Evolutionary conservation across 2,888 invertebrate species (phyloP).

Genomic region (Cenopis cana): DNA sequence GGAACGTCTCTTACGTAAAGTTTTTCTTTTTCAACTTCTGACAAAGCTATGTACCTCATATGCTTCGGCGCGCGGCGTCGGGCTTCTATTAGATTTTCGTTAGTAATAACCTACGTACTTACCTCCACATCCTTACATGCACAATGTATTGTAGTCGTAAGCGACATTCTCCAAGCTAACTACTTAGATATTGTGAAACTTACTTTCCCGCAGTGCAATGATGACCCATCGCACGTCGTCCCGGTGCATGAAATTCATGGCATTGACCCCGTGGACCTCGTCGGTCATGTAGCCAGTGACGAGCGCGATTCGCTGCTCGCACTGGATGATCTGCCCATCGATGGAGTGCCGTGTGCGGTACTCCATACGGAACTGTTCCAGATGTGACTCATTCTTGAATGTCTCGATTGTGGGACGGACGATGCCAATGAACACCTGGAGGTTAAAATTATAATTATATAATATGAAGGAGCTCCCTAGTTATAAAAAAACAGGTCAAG

Average conservation of each 20-base stretch:
- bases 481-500: neutral
- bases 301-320: constrained; percentile 94
- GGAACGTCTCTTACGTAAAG: no score
- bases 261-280: constrained; percentile 93
- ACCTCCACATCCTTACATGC: no score
- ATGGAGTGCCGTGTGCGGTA: constrained; percentile 95
- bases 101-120: no score
- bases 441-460: constrained; percentile 13
- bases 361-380: constrained; percentile 87
- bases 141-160: no score
- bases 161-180: no score
- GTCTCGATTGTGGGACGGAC: constrained; percentile 88
- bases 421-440: constrained; percentile 87
- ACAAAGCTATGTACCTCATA: no score
- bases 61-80: no score
- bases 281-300: constrained; percentile 96
- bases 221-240: constrained; percentile 95
- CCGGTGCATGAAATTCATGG: constrained; percentile 94
- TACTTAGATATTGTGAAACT: constrained; percentile 40
- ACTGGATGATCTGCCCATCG: constrained; percentile 94
- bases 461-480: neutral
- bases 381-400: constrained; percentile 70
- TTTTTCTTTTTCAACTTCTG: no score
- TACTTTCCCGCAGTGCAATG: constrained; percentile 91
- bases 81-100: no score